Evolutionary conservation across 2,888 invertebrate genomes (phyloP).

Genomic region (Dione juno): DNA sequence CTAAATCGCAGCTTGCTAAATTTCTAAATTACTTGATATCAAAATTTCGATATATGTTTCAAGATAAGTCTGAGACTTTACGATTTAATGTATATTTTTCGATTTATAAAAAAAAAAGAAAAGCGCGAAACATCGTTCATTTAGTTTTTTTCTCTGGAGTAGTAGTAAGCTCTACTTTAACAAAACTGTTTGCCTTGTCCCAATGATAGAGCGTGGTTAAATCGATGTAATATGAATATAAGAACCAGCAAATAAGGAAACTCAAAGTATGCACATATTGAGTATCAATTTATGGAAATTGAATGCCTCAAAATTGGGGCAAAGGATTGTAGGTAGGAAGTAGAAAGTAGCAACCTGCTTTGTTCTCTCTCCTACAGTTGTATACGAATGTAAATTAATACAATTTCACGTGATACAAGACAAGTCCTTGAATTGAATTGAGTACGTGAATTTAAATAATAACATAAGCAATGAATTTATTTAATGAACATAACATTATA

Average conservation of each 20-base stretch:
- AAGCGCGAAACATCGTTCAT: too few species aligned
- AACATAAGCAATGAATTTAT: neutral
- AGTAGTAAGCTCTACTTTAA: too few species aligned
- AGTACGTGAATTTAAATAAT: neutral
- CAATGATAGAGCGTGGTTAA: neutral
- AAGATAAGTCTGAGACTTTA: too few species aligned
- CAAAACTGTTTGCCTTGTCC: conserved; percentile 4
- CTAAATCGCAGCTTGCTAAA: too few species aligned
- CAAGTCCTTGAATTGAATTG: neutral
- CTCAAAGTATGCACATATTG: conserved; percentile 39
- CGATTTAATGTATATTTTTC: too few species aligned
- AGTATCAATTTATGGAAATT: conserved; percentile 45
- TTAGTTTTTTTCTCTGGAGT: too few species aligned
- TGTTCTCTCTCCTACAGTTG: conserved; percentile 2
- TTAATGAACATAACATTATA: neutral
- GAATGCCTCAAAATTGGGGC: conserved; percentile 43
- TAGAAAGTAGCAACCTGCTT: conserved; percentile 16
- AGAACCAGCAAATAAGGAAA: conserved; percentile 34
- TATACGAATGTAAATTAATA: conserved; percentile 16
- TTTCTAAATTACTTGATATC: too few species aligned
- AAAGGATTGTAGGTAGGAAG: conserved; percentile 34
- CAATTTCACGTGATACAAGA: neutral
- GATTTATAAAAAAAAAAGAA: too few species aligned
- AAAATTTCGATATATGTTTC: too few species aligned
- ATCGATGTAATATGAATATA: conserved; percentile 32